Percentiles rank a stretch among this genome's conserved stretches.
Evolutionary conservation across 2,113 vertebrate genomes (phyloP).

Genomic region (Deroptyus accipitrinus): DNA sequence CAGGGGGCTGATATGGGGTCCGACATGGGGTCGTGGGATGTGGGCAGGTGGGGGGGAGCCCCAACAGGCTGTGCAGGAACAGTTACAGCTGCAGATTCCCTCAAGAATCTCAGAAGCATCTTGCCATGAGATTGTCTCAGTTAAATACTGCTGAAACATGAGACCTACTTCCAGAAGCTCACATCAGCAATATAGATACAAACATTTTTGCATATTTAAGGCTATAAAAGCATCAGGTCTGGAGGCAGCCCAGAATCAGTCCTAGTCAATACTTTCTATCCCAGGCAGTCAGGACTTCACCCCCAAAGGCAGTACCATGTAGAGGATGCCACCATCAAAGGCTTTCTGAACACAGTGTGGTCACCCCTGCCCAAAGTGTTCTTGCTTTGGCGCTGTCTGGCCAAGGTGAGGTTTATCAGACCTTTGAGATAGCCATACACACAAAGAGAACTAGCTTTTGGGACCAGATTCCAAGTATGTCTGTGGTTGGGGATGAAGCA

Average conservation of each 20-base stretch:
- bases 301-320: not conserved
- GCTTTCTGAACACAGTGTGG: rapidly evolving
- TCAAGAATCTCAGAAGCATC: not conserved
- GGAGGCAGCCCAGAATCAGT: not conserved
- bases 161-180: not conserved
- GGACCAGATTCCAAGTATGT: not conserved
- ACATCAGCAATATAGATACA: rapidly evolving
- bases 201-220: not conserved
- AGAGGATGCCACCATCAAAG: not conserved
- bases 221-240: not conserved
- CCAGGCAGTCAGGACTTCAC: not conserved
- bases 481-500: not conserved
- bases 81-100: not conserved
- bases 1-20: rapidly evolving
- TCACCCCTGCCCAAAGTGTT: rapidly evolving
- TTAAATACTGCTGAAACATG: not conserved
- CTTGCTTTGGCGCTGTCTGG: not conserved
- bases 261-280: not conserved
- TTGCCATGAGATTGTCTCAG: not conserved
- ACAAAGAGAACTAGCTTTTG: not conserved
- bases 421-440: not conserved
- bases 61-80: rapidly evolving
- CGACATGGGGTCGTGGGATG: not conserved
- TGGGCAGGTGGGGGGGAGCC: rapidly evolving
- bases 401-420: not conserved